Percentiles rank a stretch among this genome's conserved stretches.
These are phyloP conservation scores for Tipula confusa DNA, from an alignment of 2,888 invertebrate genomes.

Conservation along the genomic window DNA sequence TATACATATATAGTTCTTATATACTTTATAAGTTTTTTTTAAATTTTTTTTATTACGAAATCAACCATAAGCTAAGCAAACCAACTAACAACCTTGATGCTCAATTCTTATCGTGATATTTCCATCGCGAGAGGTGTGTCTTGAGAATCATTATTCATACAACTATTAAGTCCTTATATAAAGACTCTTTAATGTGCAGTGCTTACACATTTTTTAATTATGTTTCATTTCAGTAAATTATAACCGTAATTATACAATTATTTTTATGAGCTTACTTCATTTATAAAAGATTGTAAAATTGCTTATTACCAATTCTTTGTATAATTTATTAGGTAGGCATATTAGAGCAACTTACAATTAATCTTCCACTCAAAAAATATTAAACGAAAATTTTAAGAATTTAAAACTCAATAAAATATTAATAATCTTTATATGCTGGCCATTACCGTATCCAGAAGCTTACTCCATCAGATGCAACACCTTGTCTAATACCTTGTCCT, in stretches of 20 bases:
- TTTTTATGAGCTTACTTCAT: background rate
- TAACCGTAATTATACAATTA: background rate
- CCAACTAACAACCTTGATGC: background rate
- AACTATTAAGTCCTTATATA: background rate
- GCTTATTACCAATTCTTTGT: background rate
- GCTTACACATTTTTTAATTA: background rate
- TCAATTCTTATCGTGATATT: background rate
- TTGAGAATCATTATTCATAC: background rate
- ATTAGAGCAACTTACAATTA: too few relatives aligned
- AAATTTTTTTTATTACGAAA: background rate
- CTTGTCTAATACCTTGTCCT: too few relatives aligned
- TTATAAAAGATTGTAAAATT: background rate
- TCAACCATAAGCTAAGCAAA: background rate
- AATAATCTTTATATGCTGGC: too few relatives aligned
- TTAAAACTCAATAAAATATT: too few relatives aligned
- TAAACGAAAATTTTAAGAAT: too few relatives aligned
- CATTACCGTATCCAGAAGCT: too few relatives aligned
- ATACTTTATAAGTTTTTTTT: background rate
- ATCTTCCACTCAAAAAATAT: too few relatives aligned
- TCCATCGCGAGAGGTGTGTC: background rate
- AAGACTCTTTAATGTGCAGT: background rate
- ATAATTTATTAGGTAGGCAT: too few relatives aligned
- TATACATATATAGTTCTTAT: too few relatives aligned
- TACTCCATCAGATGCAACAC: too few relatives aligned
- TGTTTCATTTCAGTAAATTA: slow-evolving; percentile 6